Base-by-base conservation (phyloP, 35 echinoderm and acorn worm genomes). In the Chiridota heheva region DNA sequence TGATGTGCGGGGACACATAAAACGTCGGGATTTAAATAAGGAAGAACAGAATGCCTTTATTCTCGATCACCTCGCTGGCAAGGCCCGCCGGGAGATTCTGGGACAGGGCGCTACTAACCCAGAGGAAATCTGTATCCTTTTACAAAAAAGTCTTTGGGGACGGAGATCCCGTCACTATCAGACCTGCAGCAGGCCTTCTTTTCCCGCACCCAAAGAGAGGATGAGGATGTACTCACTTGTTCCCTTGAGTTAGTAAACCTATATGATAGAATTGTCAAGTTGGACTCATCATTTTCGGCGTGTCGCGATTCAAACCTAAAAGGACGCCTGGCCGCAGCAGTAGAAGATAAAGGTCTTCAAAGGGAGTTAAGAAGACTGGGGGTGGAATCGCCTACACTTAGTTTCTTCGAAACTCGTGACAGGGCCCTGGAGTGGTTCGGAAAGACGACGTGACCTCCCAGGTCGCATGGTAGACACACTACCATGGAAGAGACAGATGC, bases 91-190 rank as follows among this genome's bases (percentile, higher is more conserved):
- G 28, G 86, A 89, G 37, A 82, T 89, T 8, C 22, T 76, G 1
- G 71, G 91, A 0, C 34, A 80, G 48, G 91, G 86, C 4, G 27
- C 20, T 13, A 35, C 8, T 4, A 37, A 88, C 34, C 60, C 78
- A 8, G 71, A 89, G 7, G 39, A 72, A 28, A 84, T 95, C 27
- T 78, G 88, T 27, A 36, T 31, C 16, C 44, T 95, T 4, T 34
- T 95, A 16, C 7, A 40, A 5, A 89, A n/a, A 89, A 44, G 86
- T 95, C 5, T 95, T 95, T 81, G 86, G 91, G 5, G 86, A 94
- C 51, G 86, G 86, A 2, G 71, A 89, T 31, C n/a, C n/a, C n/a
- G n/a, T 63, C 39, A 20, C 71, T 93, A 1, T 79, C 91, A 5
- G 62, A 77, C 4, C 73, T 94, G 6, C 91, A 94, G 46, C 85